phyloP scores from a whole-genome alignment of 2,888 invertebrate genomes.

The Chesias legatella region DNA sequence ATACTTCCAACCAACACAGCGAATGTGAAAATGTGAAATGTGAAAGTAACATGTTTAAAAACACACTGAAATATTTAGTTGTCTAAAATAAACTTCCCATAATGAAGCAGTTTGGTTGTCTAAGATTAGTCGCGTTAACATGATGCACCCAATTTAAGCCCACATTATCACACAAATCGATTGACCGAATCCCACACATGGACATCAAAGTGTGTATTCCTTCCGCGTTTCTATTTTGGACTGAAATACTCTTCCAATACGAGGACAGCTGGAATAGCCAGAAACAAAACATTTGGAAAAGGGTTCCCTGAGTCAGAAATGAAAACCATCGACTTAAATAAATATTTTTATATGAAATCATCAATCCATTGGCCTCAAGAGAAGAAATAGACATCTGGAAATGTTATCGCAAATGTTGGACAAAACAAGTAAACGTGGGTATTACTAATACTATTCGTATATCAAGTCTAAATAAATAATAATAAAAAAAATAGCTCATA shows the following conservation, averaged over 20 bases:
- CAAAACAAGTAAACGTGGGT: too few species aligned
- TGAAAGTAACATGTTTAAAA: too few species aligned
- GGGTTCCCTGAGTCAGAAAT: constrained; percentile 12
- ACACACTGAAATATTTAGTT: too few species aligned
- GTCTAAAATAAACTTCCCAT: not conserved
- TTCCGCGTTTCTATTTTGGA: constrained; percentile 41
- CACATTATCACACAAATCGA: constrained; percentile 18
- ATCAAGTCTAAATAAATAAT: too few species aligned
- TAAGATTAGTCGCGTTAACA: constrained; percentile 17
- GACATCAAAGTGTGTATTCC: constrained; percentile 24
- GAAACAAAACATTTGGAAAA: constrained; percentile 36
- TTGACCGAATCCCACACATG: constrained; percentile 18
- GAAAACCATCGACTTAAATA: not conserved
- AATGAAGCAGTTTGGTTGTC: constrained; percentile 10
- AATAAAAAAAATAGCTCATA: too few species aligned
- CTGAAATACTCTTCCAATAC: constrained; percentile 33
- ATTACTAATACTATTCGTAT: too few species aligned
- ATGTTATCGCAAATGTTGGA: too few species aligned
- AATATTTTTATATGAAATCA: too few species aligned
- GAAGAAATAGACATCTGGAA: too few species aligned
- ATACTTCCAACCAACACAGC: too few species aligned
- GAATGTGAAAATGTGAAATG: too few species aligned
- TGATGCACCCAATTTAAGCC: constrained; percentile 11
- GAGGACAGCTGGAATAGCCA: constrained; percentile 37
- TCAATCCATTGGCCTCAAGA: too few species aligned